Evolutionary conservation across 2,797 vertebrate species (phyloP), one percentile per base, ranked within the genome.

Genomic region (Mastacembelus armatus): DNA sequence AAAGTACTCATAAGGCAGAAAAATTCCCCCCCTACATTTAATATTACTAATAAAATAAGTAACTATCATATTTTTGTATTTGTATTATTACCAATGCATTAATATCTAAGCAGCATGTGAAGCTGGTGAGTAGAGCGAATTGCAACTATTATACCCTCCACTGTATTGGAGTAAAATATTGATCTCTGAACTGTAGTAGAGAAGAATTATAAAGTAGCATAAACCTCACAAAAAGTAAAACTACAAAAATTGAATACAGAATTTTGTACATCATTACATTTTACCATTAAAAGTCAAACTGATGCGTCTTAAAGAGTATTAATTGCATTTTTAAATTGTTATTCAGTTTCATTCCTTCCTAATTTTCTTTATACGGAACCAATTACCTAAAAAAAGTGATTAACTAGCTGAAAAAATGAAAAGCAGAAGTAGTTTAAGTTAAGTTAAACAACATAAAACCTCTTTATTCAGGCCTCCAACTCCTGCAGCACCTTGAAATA

Each of bases 401-500:
- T 54, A 5, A 10, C 12, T 19, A 29, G 35, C 4, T 57, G 14
- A 22, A 12, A 32, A 38, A 12, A 14, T 7, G 2, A n/a, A 18
- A 61, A 55, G 18, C 21, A 15, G n/a, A 39, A 42, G 7, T 9
- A 14, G 47, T 15, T 18, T n/a, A 32, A n/a, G 2, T 59, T 21
- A 16, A 7, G 21, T 38, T 33, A 21, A 38, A 29, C 15, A 15
- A 59, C 68, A 10, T n/a, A 61, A 45, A 75, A 18, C 1, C 3
- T 57, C 1, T 6, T 45, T 27, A 59, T 57, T 30, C 10, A 55
- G 19, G 57, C 35, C 30, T 48, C 52, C 6, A 10, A 29, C 21
- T 15, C 44, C 29, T 65, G 35, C 29, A 35, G 27, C 60, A 72
- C 69, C 64, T 81, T 70, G 35, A 78, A 74, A 76, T 63, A 54